phyloP scores from a whole-genome alignment of 2,888 invertebrate genomes.

The Abscondita cerata region DNA sequence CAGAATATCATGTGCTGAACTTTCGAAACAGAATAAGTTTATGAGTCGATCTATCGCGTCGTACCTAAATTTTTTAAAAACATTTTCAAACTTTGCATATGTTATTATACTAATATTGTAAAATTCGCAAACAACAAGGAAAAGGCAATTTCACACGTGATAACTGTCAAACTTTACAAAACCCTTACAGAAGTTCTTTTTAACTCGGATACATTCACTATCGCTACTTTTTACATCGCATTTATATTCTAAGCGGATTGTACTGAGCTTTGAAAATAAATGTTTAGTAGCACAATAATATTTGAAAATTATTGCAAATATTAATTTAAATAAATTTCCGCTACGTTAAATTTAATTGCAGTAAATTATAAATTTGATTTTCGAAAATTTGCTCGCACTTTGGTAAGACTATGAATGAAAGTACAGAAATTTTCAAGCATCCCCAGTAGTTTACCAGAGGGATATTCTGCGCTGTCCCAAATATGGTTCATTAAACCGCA shows the following conservation, averaged over 20 bases:
- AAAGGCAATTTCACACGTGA: conserved; percentile 7
- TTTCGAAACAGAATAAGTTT: conserved; percentile 2
- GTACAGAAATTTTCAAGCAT: conserved; percentile 13
- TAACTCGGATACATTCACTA: background rate
- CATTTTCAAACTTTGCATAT: conserved; percentile 2
- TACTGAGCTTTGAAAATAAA: too few relatives aligned
- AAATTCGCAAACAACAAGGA: background rate
- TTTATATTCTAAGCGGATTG: too few relatives aligned
- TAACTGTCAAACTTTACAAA: conserved; percentile 2
- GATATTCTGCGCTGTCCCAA: conserved; percentile 17
- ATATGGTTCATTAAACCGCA: conserved; percentile 32
- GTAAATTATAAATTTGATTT: conserved; percentile 5
- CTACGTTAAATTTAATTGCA: background rate
- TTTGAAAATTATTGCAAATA: too few relatives aligned
- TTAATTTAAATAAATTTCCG: too few relatives aligned
- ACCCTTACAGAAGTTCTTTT: background rate
- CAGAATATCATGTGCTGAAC: background rate
- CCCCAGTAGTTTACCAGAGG: background rate
- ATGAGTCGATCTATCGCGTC: background rate
- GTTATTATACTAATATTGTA: conserved; percentile 2
- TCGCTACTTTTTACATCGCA: background rate
- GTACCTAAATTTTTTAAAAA: background rate
- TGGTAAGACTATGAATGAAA: background rate
- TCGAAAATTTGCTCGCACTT: background rate
- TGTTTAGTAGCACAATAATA: too few relatives aligned